phyloP scores from a whole-genome alignment of 2,888 invertebrate species.

The Heteromyza rotundicornis region DNA sequence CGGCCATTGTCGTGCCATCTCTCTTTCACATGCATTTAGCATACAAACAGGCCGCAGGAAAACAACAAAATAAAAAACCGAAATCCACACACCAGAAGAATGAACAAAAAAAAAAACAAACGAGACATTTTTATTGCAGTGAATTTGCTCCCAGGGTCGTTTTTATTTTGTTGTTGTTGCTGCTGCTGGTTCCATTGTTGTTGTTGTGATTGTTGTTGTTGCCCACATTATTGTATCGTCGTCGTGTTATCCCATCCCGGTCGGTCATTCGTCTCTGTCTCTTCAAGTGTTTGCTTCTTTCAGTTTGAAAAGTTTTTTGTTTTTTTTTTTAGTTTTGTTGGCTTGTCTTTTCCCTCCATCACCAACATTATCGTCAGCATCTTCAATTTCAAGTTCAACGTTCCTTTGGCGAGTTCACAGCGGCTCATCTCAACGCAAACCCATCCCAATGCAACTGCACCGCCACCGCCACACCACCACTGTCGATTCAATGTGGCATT shows the following conservation, averaged over 20 bases:
- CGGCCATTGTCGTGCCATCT: slow-evolving; percentile 7
- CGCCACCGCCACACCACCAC: no score
- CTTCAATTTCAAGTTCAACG: slow-evolving; percentile 25
- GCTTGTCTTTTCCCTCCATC: slow-evolving; percentile 1
- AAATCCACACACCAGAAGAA: slow-evolving; percentile 9
- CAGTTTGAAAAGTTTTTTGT: not conserved
- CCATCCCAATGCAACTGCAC: not conserved
- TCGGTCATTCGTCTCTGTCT: slow-evolving; percentile 20
- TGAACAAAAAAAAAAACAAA: slow-evolving; percentile 20
- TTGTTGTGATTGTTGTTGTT: slow-evolving; percentile 8
- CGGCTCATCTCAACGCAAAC: not conserved
- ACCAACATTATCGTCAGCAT: not conserved
- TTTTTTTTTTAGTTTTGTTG: slow-evolving; percentile 5
- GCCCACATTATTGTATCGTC: slow-evolving; percentile 17
- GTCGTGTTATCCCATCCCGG: slow-evolving; percentile 19
- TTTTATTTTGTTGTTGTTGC: slow-evolving; percentile 33
- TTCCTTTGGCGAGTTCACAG: slow-evolving; percentile 1
- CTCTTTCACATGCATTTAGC: not conserved
- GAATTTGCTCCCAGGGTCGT: slow-evolving; percentile 50
- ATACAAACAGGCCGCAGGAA: not conserved
- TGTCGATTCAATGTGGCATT: no score
- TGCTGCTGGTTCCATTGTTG: slow-evolving; percentile 7
- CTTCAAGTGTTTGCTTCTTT: slow-evolving; percentile 12
- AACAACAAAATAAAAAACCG: slow-evolving; percentile 19
- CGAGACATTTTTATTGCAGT: slow-evolving; percentile 33